phyloP scores from a whole-genome alignment of 2,797 vertebrate genomes.

The Microctenopoma steveboyesi region DNA sequence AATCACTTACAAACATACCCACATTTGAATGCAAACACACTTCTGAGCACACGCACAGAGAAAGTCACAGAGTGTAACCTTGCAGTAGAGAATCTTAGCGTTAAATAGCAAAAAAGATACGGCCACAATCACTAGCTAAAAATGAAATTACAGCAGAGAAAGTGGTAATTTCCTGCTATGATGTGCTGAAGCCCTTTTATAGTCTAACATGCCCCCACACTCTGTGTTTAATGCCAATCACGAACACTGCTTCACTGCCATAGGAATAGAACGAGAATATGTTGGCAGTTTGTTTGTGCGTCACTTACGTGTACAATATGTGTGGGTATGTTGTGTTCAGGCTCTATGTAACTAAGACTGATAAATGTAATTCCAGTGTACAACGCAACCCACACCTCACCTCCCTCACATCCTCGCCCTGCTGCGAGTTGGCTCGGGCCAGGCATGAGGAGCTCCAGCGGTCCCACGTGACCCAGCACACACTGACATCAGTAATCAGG shows the following conservation, averaged over 20 bases:
- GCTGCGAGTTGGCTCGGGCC: slow-evolving; percentile 27
- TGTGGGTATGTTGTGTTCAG: slow-evolving; percentile 57
- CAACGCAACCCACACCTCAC: background rate
- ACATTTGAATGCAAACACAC: slow-evolving; percentile 23
- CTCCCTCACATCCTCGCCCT: background rate
- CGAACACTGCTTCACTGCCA: background rate
- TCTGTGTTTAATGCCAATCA: slow-evolving; percentile 36
- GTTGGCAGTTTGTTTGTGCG: slow-evolving; percentile 27
- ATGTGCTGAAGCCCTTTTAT: slow-evolving; percentile 22
- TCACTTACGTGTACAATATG: slow-evolving; percentile 50
- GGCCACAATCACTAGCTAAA: slow-evolving; percentile 2
- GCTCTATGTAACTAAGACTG: slow-evolving; percentile 61
- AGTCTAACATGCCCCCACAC: slow-evolving; percentile 17
- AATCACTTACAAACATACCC: slow-evolving; percentile 60
- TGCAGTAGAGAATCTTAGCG: slow-evolving; percentile 4
- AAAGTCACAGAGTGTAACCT: slow-evolving; percentile 49
- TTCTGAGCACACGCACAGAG: background rate
- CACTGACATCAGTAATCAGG: slow-evolving; percentile 82
- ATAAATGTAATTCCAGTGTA: slow-evolving; percentile 66
- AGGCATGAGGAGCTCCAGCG: slow-evolving; percentile 58
- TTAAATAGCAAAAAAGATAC: background rate
- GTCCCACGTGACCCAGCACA: slow-evolving; percentile 73
- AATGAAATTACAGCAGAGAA: slow-evolving; percentile 12
- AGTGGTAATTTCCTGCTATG: slow-evolving; percentile 26
- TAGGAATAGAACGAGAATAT: slow-evolving; percentile 36